These are phyloP conservation scores for Leptinotarsa tumamoca DNA, from an alignment of 2,888 invertebrate genomes.

Conservation along the genomic window DNA sequence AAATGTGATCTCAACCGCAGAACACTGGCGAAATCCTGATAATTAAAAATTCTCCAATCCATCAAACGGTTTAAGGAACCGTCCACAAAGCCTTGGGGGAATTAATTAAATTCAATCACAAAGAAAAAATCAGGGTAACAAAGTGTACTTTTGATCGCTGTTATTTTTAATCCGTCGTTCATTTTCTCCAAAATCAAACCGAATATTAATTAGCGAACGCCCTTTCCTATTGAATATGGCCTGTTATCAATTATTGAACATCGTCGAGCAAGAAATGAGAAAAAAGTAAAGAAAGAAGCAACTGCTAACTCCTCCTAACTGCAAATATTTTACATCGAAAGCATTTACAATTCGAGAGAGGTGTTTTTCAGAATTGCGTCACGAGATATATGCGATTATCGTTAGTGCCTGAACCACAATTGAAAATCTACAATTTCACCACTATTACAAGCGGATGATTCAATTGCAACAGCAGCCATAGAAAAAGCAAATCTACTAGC, in stretches of 20 bases:
- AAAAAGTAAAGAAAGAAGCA: too few species aligned
- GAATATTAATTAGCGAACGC: constrained; percentile 1
- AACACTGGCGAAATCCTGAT: neutral
- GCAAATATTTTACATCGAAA: too few species aligned
- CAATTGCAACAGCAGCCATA: too few species aligned
- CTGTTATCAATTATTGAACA: neutral
- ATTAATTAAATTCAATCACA: constrained; percentile 2
- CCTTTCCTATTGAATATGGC: neutral
- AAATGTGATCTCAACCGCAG: neutral
- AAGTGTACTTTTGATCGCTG: neutral
- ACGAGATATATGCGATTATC: too few species aligned
- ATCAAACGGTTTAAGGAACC: constrained; percentile 1
- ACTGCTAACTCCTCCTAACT: too few species aligned
- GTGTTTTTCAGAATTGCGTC: too few species aligned
- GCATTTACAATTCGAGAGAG: too few species aligned
- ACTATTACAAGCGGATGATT: too few species aligned
- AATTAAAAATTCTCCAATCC: neutral
- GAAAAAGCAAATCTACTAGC: too few species aligned
- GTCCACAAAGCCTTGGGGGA: neutral
- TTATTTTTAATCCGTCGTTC: neutral
- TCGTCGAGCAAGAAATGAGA: neutral
- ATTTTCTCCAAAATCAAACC: neutral
- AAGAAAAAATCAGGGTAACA: neutral
- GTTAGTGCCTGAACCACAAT: too few species aligned
- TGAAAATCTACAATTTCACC: too few species aligned